Evolutionary conservation across 2,113 vertebrate species (phyloP).

Genomic region (Sardina pilchardus): DNA sequence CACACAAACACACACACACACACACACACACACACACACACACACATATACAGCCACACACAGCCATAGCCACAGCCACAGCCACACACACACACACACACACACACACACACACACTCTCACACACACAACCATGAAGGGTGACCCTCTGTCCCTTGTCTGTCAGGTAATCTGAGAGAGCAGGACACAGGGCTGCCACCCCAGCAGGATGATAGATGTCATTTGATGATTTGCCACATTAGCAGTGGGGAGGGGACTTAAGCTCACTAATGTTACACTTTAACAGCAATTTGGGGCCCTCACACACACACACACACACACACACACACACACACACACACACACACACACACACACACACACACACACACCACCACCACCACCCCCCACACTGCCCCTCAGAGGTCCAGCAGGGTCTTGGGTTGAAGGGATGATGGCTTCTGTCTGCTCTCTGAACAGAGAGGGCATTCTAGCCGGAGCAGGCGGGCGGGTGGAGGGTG

Average conservation of each 20-base stretch:
- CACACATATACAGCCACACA: not conserved
- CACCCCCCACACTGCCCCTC: not conserved
- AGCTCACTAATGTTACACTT: constrained; percentile 62
- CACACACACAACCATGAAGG: not conserved
- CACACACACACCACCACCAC: no score
- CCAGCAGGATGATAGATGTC: not conserved
- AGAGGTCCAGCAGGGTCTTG: not conserved
- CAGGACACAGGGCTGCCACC: not conserved
- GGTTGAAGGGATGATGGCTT: not conserved
- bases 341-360: no score
- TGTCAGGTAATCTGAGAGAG: not conserved
- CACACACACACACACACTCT: not conserved
- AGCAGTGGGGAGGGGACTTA: constrained; percentile 48
- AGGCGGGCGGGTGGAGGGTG: not conserved
- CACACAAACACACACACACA: not conserved
- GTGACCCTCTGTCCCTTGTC: not conserved
- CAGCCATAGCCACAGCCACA: not conserved
- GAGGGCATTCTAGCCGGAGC: not conserved
- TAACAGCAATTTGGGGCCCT: constrained; percentile 61
- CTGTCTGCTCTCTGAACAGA: not conserved
- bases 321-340: not conserved
- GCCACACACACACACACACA: not conserved
- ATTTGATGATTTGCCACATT: constrained; percentile 35
- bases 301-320: constrained; percentile 26
- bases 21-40: not conserved